Base-by-base conservation (phyloP, 2,888 invertebrate genomes). In the Monopis laevigella region DNA sequence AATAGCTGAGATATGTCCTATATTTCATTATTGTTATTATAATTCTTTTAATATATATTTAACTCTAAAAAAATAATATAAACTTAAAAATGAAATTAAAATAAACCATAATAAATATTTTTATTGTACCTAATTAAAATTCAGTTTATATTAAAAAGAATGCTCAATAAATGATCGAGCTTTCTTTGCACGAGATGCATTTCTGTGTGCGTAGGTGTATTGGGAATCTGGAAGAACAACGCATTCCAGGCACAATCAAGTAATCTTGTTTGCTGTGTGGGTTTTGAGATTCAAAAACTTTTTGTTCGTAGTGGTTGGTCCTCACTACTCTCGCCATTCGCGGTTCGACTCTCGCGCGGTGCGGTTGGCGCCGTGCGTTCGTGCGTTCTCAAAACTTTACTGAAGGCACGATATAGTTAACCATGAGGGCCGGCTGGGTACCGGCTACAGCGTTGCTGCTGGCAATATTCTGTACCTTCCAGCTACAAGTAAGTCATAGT, bases 271-370 rank as follows among this genome's bases (percentile, higher is more conserved):
- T 38, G 43, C 49, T 10, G 10, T 18, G 12, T 30, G 16, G 26
- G 41, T 18, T 36, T 35, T 29, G 27, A 41, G 14, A 36, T 18
- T 42, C 26, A 16, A 29, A 18, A 42, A 29, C 28, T 35, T 42
- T 34, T 41, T 16, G 34, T 43, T 39, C 44, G 45, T 30, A 43
- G 42, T 41, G 43, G 41, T n/a, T n/a, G n/a, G n/a, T n/a, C n/a
- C n/a, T n/a, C n/a, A n/a, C n/a, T n/a, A n/a, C n/a, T 42, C 40
- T 35, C 43, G 42, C 55, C 74, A 77, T 65, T 75, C 73, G 73
- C 70, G 63, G 61, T 59, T 60, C 58, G 68, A 58, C 65, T 57
- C 59, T 62, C 52, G 64, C 55, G 64, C 56, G 64, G 73, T 66
- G 65, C 65, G 64, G 65, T 60, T 64, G 66, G 57, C 55, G 63